Evolutionary conservation across 2,797 vertebrate genomes (phyloP).

Genomic region (Emydoidea blandingii): DNA sequence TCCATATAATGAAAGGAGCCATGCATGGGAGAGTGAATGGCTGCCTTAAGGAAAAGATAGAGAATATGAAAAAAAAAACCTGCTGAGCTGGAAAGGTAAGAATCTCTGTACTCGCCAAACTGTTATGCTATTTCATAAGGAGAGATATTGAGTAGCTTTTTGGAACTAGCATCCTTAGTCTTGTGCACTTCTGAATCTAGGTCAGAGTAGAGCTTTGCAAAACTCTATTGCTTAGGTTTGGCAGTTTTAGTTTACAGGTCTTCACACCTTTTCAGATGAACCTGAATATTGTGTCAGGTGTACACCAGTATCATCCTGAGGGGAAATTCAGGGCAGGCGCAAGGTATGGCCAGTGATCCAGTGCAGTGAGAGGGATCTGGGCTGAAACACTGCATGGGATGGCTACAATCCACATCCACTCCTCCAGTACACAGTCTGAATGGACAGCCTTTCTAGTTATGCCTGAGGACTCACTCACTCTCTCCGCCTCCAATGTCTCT

Average conservation of each 20-base stretch:
- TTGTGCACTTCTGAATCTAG: not conserved
- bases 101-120: not conserved
- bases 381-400: not conserved
- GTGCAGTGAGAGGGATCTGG: not conserved
- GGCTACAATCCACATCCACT: not conserved
- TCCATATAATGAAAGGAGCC: conserved; percentile 44
- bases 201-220: not conserved
- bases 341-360: not conserved
- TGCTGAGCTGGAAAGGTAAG: not conserved
- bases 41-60: not conserved
- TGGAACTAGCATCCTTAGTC: accelerated
- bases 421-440: not conserved
- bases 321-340: not conserved
- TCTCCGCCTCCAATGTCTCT: not conserved
- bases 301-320: not conserved
- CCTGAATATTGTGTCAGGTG: conserved; percentile 4
- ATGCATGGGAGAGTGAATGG: not conserved
- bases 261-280: conserved; percentile 41
- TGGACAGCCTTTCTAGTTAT: not conserved
- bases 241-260: conserved; percentile 49
- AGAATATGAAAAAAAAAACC: not conserved
- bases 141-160: not conserved
- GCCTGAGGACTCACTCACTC: not conserved
- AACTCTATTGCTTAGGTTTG: conserved; percentile 16
- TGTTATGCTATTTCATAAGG: accelerated